These are phyloP conservation scores for Amblyjoppa proteus DNA, from an alignment of 2,888 invertebrate genomes.

Conservation along the genomic window DNA sequence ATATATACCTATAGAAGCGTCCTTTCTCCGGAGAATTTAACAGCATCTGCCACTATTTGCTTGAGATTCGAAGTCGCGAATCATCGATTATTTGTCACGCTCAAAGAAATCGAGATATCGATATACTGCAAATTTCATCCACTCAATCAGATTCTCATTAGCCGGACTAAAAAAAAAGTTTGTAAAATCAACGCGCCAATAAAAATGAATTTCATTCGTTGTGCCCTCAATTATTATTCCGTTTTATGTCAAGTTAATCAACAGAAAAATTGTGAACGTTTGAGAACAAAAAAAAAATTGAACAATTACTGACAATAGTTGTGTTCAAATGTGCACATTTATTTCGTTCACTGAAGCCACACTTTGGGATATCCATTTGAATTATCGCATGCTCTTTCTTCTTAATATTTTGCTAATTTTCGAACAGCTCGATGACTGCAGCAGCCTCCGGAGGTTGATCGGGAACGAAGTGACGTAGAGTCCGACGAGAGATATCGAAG, in stretches of 20 bases:
- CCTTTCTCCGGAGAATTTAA: slow-evolving; percentile 63
- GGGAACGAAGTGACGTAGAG: too few relatives aligned
- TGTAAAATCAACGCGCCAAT: background rate
- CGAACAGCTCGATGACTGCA: too few relatives aligned
- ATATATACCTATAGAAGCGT: slow-evolving; percentile 11
- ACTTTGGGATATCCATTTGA: too few relatives aligned
- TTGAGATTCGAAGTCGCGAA: slow-evolving; percentile 50
- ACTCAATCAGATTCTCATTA: slow-evolving; percentile 35
- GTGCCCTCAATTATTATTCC: background rate
- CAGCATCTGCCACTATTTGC: slow-evolving; percentile 78
- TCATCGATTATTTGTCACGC: slow-evolving; percentile 67
- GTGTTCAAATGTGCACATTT: background rate
- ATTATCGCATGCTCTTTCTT: too few relatives aligned
- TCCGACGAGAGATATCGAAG: too few relatives aligned
- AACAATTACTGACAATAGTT: background rate
- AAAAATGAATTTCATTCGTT: background rate
- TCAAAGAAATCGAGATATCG: slow-evolving; percentile 52
- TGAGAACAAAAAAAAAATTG: background rate
- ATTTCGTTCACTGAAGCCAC: background rate
- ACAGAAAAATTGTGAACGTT: background rate
- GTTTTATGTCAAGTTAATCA: background rate
- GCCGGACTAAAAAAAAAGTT: background rate
- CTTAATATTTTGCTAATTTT: background rate
- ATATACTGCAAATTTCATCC: slow-evolving; percentile 52
- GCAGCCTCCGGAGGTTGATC: too few relatives aligned